These are phyloP conservation scores for Dicerorhinus sumatrensis DNA, from an alignment of 2,113 vertebrate genomes.

Conservation along the genomic window DNA sequence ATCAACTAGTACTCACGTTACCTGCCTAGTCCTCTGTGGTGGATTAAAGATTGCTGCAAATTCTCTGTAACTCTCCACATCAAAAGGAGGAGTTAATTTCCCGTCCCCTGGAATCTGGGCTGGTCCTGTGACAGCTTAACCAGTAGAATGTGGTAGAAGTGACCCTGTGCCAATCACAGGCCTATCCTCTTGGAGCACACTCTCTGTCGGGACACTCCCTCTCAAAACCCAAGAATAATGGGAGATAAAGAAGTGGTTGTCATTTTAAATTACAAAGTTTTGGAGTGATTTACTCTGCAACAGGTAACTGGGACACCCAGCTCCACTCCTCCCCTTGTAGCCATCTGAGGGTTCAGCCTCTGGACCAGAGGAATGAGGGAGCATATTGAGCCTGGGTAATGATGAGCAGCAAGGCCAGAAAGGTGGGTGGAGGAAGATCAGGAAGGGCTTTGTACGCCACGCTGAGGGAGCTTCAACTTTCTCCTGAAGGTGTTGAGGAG, in stretches of 20 bases:
- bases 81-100: neutral
- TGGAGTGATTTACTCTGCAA: neutral
- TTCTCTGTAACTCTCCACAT: neutral
- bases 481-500: neutral
- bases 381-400: neutral
- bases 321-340: neutral
- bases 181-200: neutral
- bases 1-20: fast-evolving
- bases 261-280: neutral
- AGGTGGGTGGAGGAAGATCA: no score
- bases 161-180: neutral
- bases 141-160: neutral
- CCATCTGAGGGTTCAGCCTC: neutral
- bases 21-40: neutral
- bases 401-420: neutral
- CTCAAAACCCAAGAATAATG: neutral
- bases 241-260: neutral
- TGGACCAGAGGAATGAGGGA: neutral
- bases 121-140: neutral
- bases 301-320: no score
- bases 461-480: neutral
- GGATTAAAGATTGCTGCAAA: neutral
- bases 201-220: neutral
- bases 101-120: neutral
- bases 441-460: neutral